These are phyloP conservation scores for Ectemnius lituratus DNA, from an alignment of 2,888 invertebrate species.

Conservation along the genomic window DNA sequence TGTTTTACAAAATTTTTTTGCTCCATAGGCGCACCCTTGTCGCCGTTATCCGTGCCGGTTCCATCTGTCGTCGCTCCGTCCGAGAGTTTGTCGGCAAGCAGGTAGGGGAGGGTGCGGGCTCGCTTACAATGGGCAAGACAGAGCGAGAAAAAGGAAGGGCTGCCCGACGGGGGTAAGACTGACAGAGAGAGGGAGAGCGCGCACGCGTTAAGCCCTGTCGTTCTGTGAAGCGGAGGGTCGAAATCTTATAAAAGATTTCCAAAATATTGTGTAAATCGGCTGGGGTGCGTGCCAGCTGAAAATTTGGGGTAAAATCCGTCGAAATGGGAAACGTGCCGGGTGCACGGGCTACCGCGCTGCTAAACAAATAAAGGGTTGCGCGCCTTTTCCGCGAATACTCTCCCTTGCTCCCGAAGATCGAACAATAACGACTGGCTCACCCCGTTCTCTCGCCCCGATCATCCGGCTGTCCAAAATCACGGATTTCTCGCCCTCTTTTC, in stretches of 20 bases:
- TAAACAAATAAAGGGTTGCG: conserved; percentile 77
- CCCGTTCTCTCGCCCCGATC: conserved; percentile 49
- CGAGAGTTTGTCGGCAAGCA: conserved; percentile 33
- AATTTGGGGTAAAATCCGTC: conserved; percentile 73
- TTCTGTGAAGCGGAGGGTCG: conserved; percentile 45
- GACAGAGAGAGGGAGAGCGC: conserved; percentile 38
- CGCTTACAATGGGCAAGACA: conserved; percentile 50
- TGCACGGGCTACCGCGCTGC: conserved; percentile 44
- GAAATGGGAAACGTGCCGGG: conserved; percentile 53
- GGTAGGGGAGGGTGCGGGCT: conserved; percentile 31
- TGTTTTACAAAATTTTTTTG: conserved; percentile 69
- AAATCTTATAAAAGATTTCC: conserved; percentile 76
- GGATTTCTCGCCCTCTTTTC: conserved; percentile 43
- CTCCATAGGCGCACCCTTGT: conserved; percentile 28
- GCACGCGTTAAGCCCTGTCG: conserved; percentile 58
- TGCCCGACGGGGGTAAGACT: conserved; percentile 22
- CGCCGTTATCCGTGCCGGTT: not conserved
- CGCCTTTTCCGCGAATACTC: conserved; percentile 33
- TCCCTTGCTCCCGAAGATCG: conserved; percentile 40
- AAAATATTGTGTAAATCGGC: conserved; percentile 78
- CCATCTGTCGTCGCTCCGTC: conserved; percentile 30
- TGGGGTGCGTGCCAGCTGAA: conserved; percentile 70
- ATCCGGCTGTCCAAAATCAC: conserved; percentile 45
- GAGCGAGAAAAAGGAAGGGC: conserved; percentile 35
- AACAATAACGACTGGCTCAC: conserved; percentile 53